Conservation (phyloP, 2,113 vertebrate genomes). For the Saguinus imperator region DNA sequence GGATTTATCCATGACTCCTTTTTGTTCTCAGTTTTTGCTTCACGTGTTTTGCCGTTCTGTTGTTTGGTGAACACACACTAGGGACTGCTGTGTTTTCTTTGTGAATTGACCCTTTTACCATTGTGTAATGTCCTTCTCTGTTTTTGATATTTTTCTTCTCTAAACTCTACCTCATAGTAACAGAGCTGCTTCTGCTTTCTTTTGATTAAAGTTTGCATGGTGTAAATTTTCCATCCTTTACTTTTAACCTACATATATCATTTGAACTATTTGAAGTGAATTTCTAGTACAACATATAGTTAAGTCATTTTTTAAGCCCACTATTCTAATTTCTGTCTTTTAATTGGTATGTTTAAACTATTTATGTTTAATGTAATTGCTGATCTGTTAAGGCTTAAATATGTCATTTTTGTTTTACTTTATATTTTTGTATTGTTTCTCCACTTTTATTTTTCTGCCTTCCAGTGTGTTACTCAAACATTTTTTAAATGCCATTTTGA, state of each 20-base stretch:
- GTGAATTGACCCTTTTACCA: not conserved
- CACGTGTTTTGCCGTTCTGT: not conserved
- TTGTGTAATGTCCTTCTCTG: not conserved
- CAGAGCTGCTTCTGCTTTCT: not conserved
- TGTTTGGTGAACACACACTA: not conserved
- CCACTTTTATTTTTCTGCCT: not conserved
- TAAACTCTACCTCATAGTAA: not conserved
- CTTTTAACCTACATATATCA: not conserved
- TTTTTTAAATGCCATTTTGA: conserved; percentile 9
- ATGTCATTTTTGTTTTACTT: conserved; percentile 11
- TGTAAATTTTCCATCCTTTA: not conserved
- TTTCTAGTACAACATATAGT: not conserved
- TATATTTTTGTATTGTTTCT: not conserved
- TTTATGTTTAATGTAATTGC: not conserved
- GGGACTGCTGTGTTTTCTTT: not conserved
- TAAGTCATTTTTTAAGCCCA: not conserved
- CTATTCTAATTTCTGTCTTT: not conserved
- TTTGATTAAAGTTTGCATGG: not conserved
- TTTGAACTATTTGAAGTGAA: not conserved
- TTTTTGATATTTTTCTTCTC: conserved; percentile 31
- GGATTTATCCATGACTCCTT: not conserved
- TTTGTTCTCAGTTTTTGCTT: conserved; percentile 11
- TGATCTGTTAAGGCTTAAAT: not conserved
- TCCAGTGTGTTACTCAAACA: not conserved
- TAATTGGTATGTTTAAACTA: not conserved